A percentile compares a stretch with the other conserved stretches of the same genome.
Evolutionary conservation across 2,797 vertebrate species (phyloP).

Genomic region (Clarias platycephalus): DNA sequence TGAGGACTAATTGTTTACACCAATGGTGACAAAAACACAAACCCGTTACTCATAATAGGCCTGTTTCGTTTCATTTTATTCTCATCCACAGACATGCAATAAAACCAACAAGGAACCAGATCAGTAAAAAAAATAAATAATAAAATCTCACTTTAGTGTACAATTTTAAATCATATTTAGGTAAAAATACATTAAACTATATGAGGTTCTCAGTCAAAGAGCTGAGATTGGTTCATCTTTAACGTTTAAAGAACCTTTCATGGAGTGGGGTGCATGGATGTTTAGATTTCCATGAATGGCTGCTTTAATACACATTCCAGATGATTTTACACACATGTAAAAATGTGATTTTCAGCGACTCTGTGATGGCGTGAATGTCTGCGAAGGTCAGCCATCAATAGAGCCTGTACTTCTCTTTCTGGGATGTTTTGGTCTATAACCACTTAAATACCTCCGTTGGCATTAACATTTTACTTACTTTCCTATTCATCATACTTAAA

Average conservation of each 20-base stretch:
- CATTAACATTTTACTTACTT: slow-evolving; percentile 14
- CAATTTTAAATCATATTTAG: neutral
- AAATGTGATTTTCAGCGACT: slow-evolving; percentile 10
- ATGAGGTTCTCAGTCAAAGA: neutral
- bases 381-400: slow-evolving; percentile 18
- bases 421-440: slow-evolving; percentile 26
- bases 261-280: neutral
- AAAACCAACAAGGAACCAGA: slow-evolving; percentile 26
- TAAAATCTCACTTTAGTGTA: neutral
- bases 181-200: neutral
- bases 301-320: neutral
- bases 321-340: neutral
- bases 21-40: neutral
- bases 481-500: slow-evolving; percentile 13
- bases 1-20: neutral
- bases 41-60: neutral
- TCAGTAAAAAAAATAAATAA: slow-evolving; percentile 5
- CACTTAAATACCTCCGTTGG: neutral
- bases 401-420: neutral
- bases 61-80: neutral
- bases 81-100: neutral
- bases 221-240: neutral
- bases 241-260: slow-evolving; percentile 17
- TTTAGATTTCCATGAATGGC: neutral
- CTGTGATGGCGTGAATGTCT: neutral